Percentiles rank a stretch among this genome's conserved stretches.
These are phyloP conservation scores for Cavia porcellus DNA, from an alignment of 2,113 vertebrate species.

Conservation along the genomic window DNA sequence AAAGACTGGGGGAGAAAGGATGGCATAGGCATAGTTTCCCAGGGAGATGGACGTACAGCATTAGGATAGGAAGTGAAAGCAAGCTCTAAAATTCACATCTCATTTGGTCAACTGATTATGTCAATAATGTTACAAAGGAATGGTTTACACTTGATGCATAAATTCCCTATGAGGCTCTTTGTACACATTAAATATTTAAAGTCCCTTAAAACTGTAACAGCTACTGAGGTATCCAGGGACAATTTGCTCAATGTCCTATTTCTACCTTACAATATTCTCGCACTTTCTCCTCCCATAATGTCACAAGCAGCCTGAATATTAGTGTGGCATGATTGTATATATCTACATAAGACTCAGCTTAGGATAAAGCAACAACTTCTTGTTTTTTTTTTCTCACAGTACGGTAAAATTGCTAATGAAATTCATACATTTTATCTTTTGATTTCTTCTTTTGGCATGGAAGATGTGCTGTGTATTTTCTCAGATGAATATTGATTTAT, in stretches of 20 bases:
- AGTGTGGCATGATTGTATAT: neutral
- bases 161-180: neutral
- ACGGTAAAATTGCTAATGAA: neutral
- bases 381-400: neutral
- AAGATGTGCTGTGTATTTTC: neutral
- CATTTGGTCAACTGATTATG: neutral
- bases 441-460: neutral
- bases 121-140: neutral
- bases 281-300: too few species aligned
- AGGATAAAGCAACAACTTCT: neutral
- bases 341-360: neutral
- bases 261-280: neutral
- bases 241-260: neutral
- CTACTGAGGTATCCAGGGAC: neutral
- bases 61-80: neutral
- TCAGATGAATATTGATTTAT: neutral
- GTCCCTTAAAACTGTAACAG: neutral
- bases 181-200: neutral
- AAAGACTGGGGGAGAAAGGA: neutral
- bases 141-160: neutral
- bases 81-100: neutral
- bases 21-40: neutral
- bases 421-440: neutral
- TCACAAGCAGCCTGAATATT: neutral
- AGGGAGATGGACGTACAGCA: neutral